Percentiles rank a stretch among this genome's conserved stretches.
Conservation (phyloP, 2,113 vertebrate species). For the Toxotes chatareus region DNA sequence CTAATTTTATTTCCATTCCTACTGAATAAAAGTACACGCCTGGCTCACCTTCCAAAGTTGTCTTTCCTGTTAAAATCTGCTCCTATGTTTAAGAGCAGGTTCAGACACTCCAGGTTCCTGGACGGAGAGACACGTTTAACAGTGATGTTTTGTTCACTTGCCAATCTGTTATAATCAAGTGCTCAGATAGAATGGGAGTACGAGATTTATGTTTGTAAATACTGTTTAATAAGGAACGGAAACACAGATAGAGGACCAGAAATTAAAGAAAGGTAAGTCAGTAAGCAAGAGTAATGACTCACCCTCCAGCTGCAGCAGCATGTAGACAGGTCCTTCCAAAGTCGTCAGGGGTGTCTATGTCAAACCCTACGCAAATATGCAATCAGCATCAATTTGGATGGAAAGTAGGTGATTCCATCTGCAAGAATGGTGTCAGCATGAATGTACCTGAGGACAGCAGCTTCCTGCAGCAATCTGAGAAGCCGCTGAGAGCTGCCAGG, state of each 20-base stretch:
- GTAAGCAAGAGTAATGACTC: conserved; percentile 60
- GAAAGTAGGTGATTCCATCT: conserved; percentile 9
- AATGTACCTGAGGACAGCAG: conserved; percentile 94
- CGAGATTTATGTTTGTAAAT: background rate
- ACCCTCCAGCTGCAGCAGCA: conserved; percentile 98
- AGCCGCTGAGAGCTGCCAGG: conserved; percentile 96
- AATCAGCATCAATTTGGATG: conserved; percentile 42
- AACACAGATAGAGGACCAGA: background rate
- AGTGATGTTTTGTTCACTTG: background rate
- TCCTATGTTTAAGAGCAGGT: conserved; percentile 95
- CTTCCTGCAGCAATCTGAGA: conserved; percentile 98
- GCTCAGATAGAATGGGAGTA: background rate
- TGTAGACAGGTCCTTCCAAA: conserved; percentile 98
- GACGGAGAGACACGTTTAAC: conserved; percentile 13
- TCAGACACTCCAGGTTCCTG: conserved; percentile 98
- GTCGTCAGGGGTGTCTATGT: conserved; percentile 95
- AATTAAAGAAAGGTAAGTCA: background rate
- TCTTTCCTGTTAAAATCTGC: conserved; percentile 98
- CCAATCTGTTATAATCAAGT: background rate
- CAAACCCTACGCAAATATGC: conserved; percentile 87
- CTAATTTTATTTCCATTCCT: background rate
- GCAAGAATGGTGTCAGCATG: conserved; percentile 23
- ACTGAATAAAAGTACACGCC: background rate
- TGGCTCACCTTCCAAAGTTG: conserved; percentile 92
- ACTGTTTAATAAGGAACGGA: background rate